Conservation (phyloP, 2,888 invertebrate genomes). For the Drosophila nigritarsus region DNA sequence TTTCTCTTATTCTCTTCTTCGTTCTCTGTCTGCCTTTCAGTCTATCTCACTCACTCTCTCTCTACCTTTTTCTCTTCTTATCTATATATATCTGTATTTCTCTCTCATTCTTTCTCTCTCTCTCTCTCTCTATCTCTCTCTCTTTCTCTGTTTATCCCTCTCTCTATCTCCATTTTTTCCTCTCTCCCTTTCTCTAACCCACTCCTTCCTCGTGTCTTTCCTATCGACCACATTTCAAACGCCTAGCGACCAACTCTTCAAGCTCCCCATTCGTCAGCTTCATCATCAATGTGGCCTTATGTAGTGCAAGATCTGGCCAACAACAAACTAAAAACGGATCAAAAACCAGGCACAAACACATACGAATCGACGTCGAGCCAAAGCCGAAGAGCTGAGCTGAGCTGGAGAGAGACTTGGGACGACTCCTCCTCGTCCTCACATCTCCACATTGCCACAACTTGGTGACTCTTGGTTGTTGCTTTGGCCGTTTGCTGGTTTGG, state of each 20-base stretch:
- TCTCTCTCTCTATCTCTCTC: background rate
- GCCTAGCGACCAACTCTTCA: conserved; percentile 22
- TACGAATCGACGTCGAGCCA: conserved; percentile 24
- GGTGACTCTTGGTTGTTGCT: conserved; percentile 1
- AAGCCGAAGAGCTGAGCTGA: background rate
- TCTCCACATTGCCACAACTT: conserved; percentile 6
- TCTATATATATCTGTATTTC: background rate
- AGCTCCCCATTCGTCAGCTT: conserved; percentile 51
- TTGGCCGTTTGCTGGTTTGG: conserved; percentile 1
- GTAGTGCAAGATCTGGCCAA: conserved; percentile 61
- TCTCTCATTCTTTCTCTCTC: background rate
- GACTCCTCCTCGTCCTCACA: conserved; percentile 5
- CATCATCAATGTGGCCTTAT: conserved; percentile 57
- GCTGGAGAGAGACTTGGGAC: conserved; percentile 9
- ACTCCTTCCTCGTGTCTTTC: background rate
- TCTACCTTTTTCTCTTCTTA: fast-evolving
- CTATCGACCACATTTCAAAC: background rate
- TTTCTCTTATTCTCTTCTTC: too few species aligned
- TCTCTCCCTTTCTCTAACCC: too few species aligned
- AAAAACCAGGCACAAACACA: conserved; percentile 44
- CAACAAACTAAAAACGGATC: conserved; percentile 68
- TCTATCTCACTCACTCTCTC: background rate
- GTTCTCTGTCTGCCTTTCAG: background rate
- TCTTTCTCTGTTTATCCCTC: too few species aligned
- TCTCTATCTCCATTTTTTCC: background rate